These are phyloP conservation scores for Oncorhynchus tshawytscha DNA, from an alignment of 2,113 vertebrate species.

Conservation along the genomic window DNA sequence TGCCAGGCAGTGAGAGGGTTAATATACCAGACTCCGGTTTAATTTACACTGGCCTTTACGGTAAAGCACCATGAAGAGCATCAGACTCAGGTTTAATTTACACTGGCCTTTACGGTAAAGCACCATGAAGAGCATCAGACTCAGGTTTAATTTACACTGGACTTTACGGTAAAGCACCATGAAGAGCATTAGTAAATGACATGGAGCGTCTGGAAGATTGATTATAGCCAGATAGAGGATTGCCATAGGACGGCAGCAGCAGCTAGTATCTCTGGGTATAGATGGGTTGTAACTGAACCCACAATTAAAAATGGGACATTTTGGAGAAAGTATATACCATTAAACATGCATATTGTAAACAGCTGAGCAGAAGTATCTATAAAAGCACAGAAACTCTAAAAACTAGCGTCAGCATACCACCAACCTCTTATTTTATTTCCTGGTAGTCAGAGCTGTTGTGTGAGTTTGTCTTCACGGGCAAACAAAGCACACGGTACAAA, in stretches of 20 bases:
- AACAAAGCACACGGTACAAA: no score
- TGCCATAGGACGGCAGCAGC: no score
- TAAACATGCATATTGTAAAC: slow-evolving; percentile 20
- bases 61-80: background rate
- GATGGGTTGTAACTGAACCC: no score
- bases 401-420: no score
- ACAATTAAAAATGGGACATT: slow-evolving; percentile 44
- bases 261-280: no score
- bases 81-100: background rate
- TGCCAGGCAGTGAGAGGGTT: background rate
- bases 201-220: background rate
- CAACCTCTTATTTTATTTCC: no score
- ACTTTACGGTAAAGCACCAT: background rate
- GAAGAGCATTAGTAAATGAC: background rate
- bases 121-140: background rate
- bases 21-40: background rate
- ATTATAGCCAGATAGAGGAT: background rate
- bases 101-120: background rate
- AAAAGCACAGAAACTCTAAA: no score
- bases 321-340: slow-evolving; percentile 29
- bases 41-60: background rate
- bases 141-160: no score
- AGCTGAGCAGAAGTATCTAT: no score
- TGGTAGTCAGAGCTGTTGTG: no score
- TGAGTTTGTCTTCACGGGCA: no score